Conservation (phyloP, 2,888 invertebrate species). For the Yponomeuta evonymella region DNA sequence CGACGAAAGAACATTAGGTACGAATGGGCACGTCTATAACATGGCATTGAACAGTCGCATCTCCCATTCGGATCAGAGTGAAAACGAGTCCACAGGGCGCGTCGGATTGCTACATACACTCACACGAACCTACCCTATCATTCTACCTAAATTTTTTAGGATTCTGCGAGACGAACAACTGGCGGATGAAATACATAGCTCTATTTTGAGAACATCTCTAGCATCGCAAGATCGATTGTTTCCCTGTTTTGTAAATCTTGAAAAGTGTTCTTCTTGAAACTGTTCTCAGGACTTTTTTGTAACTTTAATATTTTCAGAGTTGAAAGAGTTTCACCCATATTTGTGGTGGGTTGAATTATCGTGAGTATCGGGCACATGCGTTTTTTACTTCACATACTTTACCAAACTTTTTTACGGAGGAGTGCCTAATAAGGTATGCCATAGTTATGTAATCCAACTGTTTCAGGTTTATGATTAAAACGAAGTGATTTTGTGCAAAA, state of each 20-base stretch:
- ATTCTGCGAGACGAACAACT: not conserved
- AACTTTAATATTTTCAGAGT: no score
- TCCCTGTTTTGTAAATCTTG: not conserved
- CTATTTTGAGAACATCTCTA: not conserved
- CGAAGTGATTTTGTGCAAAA: not conserved
- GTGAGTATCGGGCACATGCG: no score
- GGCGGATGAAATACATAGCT: not conserved
- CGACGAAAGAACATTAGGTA: not conserved
- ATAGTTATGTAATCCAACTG: no score
- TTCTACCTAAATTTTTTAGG: not conserved
- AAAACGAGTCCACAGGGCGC: not conserved
- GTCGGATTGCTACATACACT: not conserved
- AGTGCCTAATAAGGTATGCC: no score
- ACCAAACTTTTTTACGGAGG: no score
- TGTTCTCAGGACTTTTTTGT: no score
- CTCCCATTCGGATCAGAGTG: constrained; percentile 3
- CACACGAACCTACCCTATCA: not conserved
- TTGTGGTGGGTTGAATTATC: no score
- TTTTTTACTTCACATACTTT: no score
- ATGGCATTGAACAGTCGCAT: constrained; percentile 10
- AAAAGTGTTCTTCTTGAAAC: no score
- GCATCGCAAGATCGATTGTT: not conserved
- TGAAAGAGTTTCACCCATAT: no score
- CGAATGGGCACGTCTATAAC: not conserved
- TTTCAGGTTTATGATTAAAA: no score